A percentile compares a stretch with the other conserved stretches of the same genome.
phyloP scores from a whole-genome alignment of 2,113 vertebrate species.

The Eonycteris spelaea region DNA sequence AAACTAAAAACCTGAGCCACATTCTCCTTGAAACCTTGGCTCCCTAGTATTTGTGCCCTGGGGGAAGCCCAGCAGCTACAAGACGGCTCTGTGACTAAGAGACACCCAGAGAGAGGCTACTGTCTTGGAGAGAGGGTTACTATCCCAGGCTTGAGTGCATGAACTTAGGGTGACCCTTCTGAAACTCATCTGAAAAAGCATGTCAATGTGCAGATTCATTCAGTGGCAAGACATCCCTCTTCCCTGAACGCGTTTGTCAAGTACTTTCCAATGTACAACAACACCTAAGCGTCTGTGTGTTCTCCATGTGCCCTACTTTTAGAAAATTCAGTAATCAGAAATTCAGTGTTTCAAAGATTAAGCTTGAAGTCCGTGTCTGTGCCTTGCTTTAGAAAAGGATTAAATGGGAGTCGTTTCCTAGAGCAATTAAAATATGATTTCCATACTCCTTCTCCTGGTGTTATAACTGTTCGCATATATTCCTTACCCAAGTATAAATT shows the following conservation, averaged over 20 bases:
- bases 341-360: background rate
- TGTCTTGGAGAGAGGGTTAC: background rate
- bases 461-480: background rate
- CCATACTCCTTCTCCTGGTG: background rate
- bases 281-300: background rate
- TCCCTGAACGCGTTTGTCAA: background rate
- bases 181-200: background rate
- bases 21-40: background rate
- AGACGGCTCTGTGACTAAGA: too few relatives aligned
- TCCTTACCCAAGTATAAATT: background rate
- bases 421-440: background rate
- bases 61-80: background rate
- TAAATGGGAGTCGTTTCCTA: background rate
- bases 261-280: background rate
- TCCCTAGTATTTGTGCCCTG: background rate
- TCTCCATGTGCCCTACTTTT: background rate
- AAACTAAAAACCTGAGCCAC: background rate
- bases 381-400: background rate
- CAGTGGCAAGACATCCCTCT: background rate
- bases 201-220: background rate
- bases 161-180: background rate
- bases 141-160: background rate
- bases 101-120: too few relatives aligned
- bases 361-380: background rate
- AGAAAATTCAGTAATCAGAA: background rate